Evolutionary conservation across 2,888 invertebrate species (phyloP), one percentile per base, ranked within the genome.

Genomic region (Scaptomyza parva): DNA sequence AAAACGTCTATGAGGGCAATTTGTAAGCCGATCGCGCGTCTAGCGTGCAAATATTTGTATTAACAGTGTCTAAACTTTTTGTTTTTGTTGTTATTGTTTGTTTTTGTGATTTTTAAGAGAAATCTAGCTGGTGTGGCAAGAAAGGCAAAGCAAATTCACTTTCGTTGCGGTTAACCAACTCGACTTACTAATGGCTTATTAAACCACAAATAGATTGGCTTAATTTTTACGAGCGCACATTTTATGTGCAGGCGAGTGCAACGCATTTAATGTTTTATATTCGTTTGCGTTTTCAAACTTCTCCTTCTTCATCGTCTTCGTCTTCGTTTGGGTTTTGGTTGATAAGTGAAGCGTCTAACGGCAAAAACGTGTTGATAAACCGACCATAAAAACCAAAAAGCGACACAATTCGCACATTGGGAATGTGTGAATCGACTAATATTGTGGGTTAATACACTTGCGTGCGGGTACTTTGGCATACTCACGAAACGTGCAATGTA

Each of bases 161-260:
- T 83, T 84, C 85, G 70, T 84, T 84, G 86, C 83, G 83, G 83
- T 70, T 86, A 86, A 84, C 87, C 81, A 83, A 84, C 82, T 57
- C 69, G 76, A 69, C 84, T 80, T 71, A 86, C 82, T 86, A 80
- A 83, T 86, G 78, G 86, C 82, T 83, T 86, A 86, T 83, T 83
- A 83, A 83, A 63, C 81, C 78, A 61, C 84, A 84, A 82, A 80
- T 80, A 78, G 84, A 84, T 86, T 76, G 84, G 54, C 65, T 82
- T 83, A 72, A 67, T 62, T 75, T 64, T 65, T 65, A 71, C 52
- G 64, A 62, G 60, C 53, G n/a, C n/a, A 40, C 37, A 61, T 72
- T 81, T 78, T 66, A 86, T 86, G 80, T 78, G 78, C 78, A 73
- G 61, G 70, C 63, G 65, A 83, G 69, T 73, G 76, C 78, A 80